phyloP scores from a whole-genome alignment of 2,888 invertebrate species.

The Acronicta psi region DNA sequence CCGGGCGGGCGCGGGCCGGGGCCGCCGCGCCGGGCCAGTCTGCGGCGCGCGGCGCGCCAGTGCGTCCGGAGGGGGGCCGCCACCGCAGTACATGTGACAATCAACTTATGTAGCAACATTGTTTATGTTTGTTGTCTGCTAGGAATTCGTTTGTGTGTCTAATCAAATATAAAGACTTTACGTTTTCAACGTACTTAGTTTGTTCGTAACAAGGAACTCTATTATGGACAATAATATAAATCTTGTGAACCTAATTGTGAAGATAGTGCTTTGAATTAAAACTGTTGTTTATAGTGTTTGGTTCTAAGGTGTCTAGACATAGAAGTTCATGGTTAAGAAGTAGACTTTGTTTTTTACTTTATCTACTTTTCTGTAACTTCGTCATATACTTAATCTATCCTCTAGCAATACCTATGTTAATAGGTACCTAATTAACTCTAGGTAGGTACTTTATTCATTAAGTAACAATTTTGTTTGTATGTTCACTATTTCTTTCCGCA shows the following conservation, averaged over 20 bases:
- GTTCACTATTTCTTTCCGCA: no score
- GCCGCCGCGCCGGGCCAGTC: conserved; percentile 58
- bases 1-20: conserved; percentile 45
- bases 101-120: conserved; percentile 52
- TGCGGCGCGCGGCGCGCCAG: conserved; percentile 58
- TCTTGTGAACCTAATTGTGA: conserved; percentile 23
- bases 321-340: no score
- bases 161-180: conserved; percentile 28
- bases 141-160: conserved; percentile 43
- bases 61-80: conserved; percentile 60
- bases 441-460: no score
- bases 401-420: no score
- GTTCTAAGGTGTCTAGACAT: not conserved
- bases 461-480: no score
- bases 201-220: conserved; percentile 10
- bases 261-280: conserved; percentile 17
- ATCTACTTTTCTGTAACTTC: no score
- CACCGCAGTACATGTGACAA: conserved; percentile 57
- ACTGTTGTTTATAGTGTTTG: conserved; percentile 4
- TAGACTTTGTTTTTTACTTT: no score
- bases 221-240: conserved; percentile 8
- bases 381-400: no score
- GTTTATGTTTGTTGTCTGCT: conserved; percentile 53
- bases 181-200: conserved; percentile 5
- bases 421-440: no score